A percentile compares a stretch with the other conserved stretches of the same genome.
Conservation (phyloP, 1,140 invertebrate species). For the Subanguina moxae region DNA sequence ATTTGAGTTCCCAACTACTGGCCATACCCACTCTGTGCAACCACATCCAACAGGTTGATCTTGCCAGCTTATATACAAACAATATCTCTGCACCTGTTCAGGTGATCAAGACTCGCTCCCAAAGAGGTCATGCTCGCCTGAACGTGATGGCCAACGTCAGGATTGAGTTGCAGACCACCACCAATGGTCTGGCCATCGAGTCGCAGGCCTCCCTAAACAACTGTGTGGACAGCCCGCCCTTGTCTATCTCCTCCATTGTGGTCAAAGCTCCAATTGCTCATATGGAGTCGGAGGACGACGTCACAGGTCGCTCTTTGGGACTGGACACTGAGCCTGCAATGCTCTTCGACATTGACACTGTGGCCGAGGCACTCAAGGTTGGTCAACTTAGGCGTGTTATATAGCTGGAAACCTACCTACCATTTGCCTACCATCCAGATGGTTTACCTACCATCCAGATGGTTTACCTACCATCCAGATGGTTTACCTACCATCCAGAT, state of each 20-base stretch:
- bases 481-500: no score
- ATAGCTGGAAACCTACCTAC: no score
- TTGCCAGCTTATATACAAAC: no score
- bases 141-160: constrained; percentile 27
- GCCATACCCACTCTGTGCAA: constrained; percentile 55
- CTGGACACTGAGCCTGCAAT: constrained; percentile 30
- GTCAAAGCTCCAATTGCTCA: constrained; percentile 45
- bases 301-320: constrained; percentile 27
- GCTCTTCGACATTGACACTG: constrained; percentile 31
- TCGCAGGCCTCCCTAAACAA: neutral
- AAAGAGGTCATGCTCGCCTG: constrained; percentile 33
- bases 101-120: constrained; percentile 41
- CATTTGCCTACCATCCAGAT: no score
- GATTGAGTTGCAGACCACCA: constrained; percentile 5
- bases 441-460: no score
- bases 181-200: neutral
- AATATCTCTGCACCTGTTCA: no score
- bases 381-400: no score
- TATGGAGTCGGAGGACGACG: constrained; percentile 50
- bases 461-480: no score
- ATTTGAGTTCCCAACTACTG: constrained; percentile 52
- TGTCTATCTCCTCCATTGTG: neutral
- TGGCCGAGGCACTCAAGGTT: constrained; percentile 46
- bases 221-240: constrained; percentile 1
- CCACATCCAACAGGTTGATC: constrained; percentile 42